Base-by-base conservation (phyloP, 92 coral and sea anemone species). In the Desmophyllum pertusum region DNA sequence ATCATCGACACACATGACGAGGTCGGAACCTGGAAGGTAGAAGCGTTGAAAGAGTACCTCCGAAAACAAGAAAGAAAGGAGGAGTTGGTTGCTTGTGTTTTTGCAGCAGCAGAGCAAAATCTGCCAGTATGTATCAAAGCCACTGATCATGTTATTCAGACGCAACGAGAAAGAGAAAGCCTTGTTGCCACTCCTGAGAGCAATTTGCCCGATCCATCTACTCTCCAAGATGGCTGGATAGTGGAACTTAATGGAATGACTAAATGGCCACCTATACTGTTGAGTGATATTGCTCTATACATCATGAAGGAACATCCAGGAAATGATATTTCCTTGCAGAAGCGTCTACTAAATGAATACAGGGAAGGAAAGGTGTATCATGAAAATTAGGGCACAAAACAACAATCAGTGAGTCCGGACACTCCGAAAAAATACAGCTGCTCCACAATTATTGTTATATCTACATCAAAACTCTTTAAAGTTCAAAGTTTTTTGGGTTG, bases 281-380 rank as follows among this genome's bases (percentile, higher is more conserved):
- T 84, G 9, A 77, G 88, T 65, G 88, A 85, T 62, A 25, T 77
- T 35, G 78, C 89, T 79, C 59, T 78, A 41, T 78, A 84, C 74
- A 64, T 84, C 25, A 84, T 76, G 83, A 66, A 77, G 57, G 88
- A 84, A 37, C 88, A 84, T 69, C 82, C 83, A 29, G 81, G 88
- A 18, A 46, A 84, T 41, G 82, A 76, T 59, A 77, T 77, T 53
- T 75, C 88, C 6, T 62, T 84, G 30, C 88, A 77, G 62, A 88
- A 83, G 61, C 81, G 88, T 14, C 57, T 88, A 39, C 79, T 77
- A 43, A 83, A 83, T 48, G 88, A 88, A 43, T 88, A 88, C 64
- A 88, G 83, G 77, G 76, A 88, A 70, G 88, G 91, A 41, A 88
- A 88, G 52, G 88, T n/a, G n/a, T n/a, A n/a, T n/a, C n/a, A n/a